These are phyloP conservation scores for Himantopus leucocephalus DNA, from an alignment of 2,113 vertebrate genomes.

Conservation along the genomic window DNA sequence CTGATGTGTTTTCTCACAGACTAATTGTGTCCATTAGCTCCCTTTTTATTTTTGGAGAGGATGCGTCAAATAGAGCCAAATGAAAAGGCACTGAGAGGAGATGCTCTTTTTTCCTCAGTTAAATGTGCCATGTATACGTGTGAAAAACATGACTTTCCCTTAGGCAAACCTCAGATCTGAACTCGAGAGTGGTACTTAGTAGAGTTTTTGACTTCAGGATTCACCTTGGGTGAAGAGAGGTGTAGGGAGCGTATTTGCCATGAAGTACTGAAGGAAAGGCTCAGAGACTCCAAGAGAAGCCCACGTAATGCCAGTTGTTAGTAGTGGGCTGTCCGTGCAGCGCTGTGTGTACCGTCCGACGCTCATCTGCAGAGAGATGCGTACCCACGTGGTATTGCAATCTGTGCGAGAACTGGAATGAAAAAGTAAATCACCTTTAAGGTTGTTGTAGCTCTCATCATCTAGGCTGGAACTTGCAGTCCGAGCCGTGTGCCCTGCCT, in stretches of 20 bases:
- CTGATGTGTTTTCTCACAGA: not conserved
- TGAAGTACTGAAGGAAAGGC: not conserved
- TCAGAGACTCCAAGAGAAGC: not conserved
- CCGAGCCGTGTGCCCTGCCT: not conserved
- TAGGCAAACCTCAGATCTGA: not conserved
- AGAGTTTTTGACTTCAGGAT: not conserved
- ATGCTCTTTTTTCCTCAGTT: not conserved
- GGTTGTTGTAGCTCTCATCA: not conserved
- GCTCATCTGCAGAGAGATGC: not conserved
- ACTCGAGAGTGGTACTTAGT: accelerated
- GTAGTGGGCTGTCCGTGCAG: not conserved
- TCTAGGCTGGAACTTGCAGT: not conserved
- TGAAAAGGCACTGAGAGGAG: not conserved
- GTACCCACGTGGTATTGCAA: accelerated
- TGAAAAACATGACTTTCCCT: not conserved
- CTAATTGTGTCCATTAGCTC: conserved; percentile 10
- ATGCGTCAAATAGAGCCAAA: not conserved
- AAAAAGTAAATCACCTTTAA: not conserved
- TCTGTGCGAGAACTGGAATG: not conserved
- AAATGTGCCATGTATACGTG: not conserved
- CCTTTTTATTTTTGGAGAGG: conserved; percentile 20
- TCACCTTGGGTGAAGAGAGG: not conserved
- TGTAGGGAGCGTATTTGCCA: not conserved
- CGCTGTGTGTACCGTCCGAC: accelerated
- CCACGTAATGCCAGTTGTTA: not conserved